Conservation (phyloP, 1,140 invertebrate species). For the Doryteuthis pealeii region DNA sequence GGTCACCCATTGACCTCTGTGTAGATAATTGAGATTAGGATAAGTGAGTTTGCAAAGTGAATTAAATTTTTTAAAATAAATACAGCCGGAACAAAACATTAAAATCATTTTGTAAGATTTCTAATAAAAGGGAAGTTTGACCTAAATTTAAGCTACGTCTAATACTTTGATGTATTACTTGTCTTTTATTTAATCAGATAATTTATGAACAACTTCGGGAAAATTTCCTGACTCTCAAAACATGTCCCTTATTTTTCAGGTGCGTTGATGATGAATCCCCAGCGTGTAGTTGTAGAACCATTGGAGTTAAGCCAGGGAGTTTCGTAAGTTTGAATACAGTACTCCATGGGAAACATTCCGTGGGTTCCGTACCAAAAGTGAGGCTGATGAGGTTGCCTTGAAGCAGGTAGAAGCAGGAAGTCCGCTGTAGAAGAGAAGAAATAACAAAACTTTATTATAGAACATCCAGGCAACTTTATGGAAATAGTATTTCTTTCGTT, state of each 20-base stretch:
- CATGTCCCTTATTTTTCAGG: conserved; percentile 67
- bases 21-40: no score
- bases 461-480: neutral
- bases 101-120: no score
- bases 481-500: neutral
- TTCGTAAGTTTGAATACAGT: conserved; percentile 93
- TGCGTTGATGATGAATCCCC: conserved; percentile 93
- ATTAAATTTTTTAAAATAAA: no score
- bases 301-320: conserved; percentile 96
- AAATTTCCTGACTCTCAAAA: no score
- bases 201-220: no score
- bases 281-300: conserved; percentile 92
- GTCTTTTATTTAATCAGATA: no score
- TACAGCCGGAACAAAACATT: no score
- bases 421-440: conserved; percentile 23
- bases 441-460: conserved; percentile 10
- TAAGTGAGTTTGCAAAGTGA: no score
- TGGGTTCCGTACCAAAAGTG: conserved; percentile 33
- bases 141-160: no score
- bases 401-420: conserved; percentile 15
- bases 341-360: conserved; percentile 98
- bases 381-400: conserved; percentile 16
- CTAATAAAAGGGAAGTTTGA: no score
- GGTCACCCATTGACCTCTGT: no score
- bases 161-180: no score